Evolutionary conservation across 2,888 invertebrate species (phyloP), one percentile per base, ranked within the genome.

Genomic region (Coleophora deauratella): DNA sequence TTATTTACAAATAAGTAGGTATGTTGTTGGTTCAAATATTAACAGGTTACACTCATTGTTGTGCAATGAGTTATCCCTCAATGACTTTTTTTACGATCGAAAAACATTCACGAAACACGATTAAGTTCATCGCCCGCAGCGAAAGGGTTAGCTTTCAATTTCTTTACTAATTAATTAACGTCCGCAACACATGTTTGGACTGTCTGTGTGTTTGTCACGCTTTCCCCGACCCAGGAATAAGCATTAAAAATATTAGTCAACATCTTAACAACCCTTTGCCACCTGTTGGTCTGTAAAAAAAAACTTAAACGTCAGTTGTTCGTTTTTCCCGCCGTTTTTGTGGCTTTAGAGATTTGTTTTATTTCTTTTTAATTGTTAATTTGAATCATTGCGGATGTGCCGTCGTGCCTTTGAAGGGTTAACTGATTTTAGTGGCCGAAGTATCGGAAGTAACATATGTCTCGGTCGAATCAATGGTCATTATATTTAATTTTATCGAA

Each of bases 321-420:
- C 57, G 45, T 31, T 43, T 55, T 69, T 73, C 74, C 78, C 78
- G 72, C 67, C 63, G 58, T 59, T 60, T 67, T 62, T 61, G 55
- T 59, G 55, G 57, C 72, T 70, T 60, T 63, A 61, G 64, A 67
- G 82, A 84, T 85, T 84, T 84, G 82, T 84, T 84, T 84, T 84
- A 85, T 85, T 80, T 79, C 78, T 81, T 84, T 85, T 84, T 85
- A 85, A 85, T 85, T 85, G 81, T 84, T 65, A 61, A 63, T 66
- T 64, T 59, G 63, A 56, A 62, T 56, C 60, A 57, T 55, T 59
- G 62, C 52, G 65, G 66, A 64, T 62, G 62, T 53, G 59, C 59
- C 61, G 63, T 55, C 56, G 55, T 49, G 54, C 57, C 55, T 64
- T 71, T 65, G 55, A 64, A 62, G 69, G 68, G 66, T 77, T 77